Percentiles rank a stretch among this genome's conserved stretches.
Conservation (phyloP, 2,113 vertebrate species). For the Echinops telfairi region DNA sequence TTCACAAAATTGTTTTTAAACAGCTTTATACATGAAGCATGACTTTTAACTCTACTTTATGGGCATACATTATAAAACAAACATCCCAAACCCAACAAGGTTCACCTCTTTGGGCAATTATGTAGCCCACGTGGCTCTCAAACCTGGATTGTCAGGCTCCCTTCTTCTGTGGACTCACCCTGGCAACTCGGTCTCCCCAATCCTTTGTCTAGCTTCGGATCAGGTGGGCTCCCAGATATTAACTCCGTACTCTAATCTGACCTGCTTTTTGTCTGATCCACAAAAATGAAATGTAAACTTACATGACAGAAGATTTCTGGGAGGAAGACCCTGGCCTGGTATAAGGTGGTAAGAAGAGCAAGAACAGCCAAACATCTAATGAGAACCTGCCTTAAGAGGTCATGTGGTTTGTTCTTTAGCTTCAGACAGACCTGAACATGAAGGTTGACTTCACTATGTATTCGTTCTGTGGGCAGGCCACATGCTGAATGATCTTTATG, state of each 20-base stretch:
- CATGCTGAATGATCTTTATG: background rate
- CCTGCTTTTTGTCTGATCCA: background rate
- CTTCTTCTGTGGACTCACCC: background rate
- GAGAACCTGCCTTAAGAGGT: background rate
- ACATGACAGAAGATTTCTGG: background rate
- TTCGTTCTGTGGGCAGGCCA: background rate
- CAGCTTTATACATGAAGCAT: background rate
- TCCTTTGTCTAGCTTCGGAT: background rate
- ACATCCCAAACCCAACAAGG: background rate
- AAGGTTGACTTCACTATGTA: background rate
- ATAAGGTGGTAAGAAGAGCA: background rate
- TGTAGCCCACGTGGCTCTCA: background rate
- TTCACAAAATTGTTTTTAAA: background rate
- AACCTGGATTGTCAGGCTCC: background rate
- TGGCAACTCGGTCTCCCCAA: background rate
- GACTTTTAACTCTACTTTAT: background rate
- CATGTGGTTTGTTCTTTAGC: background rate
- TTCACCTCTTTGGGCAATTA: background rate
- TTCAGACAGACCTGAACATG: background rate
- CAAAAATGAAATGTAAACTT: background rate
- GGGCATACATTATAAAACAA: background rate
- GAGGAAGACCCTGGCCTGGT: background rate
- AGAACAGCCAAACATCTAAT: too few relatives aligned
- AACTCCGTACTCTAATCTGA: background rate
- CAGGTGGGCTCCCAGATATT: background rate